Conservation (phyloP, 2,113 vertebrate species). For the Sterna hirundo region DNA sequence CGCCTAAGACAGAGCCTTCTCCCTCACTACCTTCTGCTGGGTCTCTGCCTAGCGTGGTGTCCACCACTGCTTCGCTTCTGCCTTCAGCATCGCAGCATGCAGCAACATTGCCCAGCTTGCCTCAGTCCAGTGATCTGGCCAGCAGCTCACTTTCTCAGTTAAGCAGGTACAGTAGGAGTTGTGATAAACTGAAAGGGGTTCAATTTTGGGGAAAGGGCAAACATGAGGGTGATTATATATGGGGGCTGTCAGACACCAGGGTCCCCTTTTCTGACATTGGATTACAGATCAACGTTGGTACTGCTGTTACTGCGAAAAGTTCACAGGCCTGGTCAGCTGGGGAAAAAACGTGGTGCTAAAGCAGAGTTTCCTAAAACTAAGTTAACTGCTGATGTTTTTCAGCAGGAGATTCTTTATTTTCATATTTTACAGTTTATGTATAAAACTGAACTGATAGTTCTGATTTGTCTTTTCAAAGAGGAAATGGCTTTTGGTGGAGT, state of each 20-base stretch:
- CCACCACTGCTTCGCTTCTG: conserved; percentile 78
- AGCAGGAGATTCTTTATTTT: neutral
- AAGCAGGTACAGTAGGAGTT: conserved; percentile 81
- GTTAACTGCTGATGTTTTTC: neutral
- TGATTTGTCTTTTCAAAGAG: neutral
- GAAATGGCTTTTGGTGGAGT: neutral
- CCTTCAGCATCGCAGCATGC: conserved; percentile 79
- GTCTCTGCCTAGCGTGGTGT: conserved; percentile 76
- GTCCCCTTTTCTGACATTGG: neutral
- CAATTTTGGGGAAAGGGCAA: neutral
- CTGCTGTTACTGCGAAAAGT: neutral
- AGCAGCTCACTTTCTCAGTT: conserved; percentile 83
- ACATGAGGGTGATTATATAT: fast-evolving
- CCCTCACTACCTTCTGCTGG: conserved; percentile 72
- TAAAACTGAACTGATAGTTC: neutral
- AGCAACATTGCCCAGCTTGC: conserved; percentile 78
- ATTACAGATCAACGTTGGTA: neutral
- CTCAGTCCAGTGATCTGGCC: conserved; percentile 79
- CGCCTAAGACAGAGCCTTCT: conserved; percentile 83
- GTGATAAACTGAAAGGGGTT: neutral
- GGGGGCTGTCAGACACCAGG: neutral
- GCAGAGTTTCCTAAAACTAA: neutral
- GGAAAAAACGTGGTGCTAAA: neutral
- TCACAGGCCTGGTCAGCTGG: neutral
- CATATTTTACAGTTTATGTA: neutral